phyloP scores from a whole-genome alignment of 35 echinoderm and acorn worm genomes.

The Lytechinus variegatus region DNA sequence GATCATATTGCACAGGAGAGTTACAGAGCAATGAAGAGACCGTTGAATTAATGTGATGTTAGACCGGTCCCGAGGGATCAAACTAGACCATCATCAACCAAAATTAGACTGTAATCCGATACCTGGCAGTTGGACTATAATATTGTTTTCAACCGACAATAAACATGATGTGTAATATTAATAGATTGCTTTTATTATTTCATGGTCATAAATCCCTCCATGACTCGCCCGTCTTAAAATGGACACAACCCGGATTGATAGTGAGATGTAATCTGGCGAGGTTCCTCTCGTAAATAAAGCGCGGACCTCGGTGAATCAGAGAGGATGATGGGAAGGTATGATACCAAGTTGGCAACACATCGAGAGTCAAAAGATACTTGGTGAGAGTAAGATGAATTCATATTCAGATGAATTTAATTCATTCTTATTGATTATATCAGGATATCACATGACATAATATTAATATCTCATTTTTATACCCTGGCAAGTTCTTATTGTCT shows the following conservation, averaged over 20 bases:
- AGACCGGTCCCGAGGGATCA: background rate
- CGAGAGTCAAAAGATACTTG: background rate
- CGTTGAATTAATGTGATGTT: background rate
- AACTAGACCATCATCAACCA: background rate
- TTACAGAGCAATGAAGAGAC: background rate
- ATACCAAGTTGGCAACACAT: background rate
- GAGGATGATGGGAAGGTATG: background rate
- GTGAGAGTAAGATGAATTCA: background rate
- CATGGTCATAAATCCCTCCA: background rate
- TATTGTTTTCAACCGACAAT: background rate
- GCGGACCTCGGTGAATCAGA: background rate
- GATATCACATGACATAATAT: background rate
- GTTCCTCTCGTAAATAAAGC: constrained; percentile 3
- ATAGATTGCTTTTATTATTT: background rate
- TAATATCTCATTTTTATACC: background rate
- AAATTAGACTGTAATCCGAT: background rate
- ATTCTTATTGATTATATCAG: background rate
- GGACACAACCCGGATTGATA: background rate
- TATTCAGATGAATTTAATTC: background rate
- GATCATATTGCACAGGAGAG: background rate
- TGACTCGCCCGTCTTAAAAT: background rate
- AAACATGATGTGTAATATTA: background rate
- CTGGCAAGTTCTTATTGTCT: background rate
- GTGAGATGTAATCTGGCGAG: background rate
- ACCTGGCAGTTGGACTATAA: background rate